Evolutionary conservation across 1,140 invertebrate species (phyloP), one percentile per base, ranked within the genome.

Genomic region (Drosophila ironensis): DNA sequence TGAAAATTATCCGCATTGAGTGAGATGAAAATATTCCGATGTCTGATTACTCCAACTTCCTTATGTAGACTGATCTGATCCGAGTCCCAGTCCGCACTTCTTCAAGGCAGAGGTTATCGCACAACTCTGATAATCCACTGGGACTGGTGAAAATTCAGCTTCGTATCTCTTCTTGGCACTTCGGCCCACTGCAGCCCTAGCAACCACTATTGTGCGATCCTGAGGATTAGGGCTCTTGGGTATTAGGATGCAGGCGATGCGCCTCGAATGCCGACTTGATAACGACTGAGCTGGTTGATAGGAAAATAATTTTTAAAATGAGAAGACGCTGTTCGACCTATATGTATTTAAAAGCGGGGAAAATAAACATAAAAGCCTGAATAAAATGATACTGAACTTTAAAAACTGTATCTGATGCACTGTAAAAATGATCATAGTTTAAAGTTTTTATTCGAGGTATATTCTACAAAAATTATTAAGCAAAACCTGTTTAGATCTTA

Each of bases 231-330:
- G n/a, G n/a, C 25, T 47, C 28, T 45, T 59, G 8, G 28, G 42
- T 20, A 28, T 42, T 12, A 22, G 37, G 42, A 40, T 46, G 7
- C 16, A 56, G 56, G 48, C 46, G 60, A 75, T 64, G 60, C 54
- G 63, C 53, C 48, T 45, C 47, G 61, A 72, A 28, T 63, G 80
- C 54, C 80, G 80, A 53, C 60, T 72, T 87, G 75, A 86, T 87
- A 87, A 72, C 75, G 67, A 86, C 81, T 86, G 75, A 46, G 52
- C 42, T 22, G 60, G 11, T 33, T 42, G 16, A 48, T 48, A 38
- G 38, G 35, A 54, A 64, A 73, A 37, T 30, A 54, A 57, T 66
- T 53, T 69, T 40, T 28, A 35, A 71, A 63, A 51, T 56, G 40
- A 54, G 54, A 60, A 70, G 20, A 47, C 37, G 24, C n/a, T n/a